phyloP scores from a whole-genome alignment of 2,113 vertebrate species.

The Chloebia gouldiae region DNA sequence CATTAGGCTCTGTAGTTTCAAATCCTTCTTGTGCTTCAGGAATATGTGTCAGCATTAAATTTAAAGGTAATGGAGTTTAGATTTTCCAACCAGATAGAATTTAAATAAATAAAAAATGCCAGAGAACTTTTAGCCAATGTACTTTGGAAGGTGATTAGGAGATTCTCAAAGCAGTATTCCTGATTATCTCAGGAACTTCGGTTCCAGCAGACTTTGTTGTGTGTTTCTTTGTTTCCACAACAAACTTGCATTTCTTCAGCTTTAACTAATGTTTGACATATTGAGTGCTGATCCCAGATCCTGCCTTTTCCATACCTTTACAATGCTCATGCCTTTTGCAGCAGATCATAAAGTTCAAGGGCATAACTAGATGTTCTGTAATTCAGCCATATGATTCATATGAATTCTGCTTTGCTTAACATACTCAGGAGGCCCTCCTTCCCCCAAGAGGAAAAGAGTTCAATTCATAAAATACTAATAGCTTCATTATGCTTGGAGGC shows the following conservation, averaged over 20 bases:
- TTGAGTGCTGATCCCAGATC: neutral
- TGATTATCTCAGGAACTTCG: neutral
- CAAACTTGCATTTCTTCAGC: neutral
- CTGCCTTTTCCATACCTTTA: slow-evolving; percentile 2
- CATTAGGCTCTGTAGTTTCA: neutral
- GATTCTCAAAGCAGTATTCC: neutral
- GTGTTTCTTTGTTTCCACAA: slow-evolving; percentile 7
- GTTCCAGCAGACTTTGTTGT: neutral
- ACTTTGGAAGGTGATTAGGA: neutral
- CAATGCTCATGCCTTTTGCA: neutral
- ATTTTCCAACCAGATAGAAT: neutral
- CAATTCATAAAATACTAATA: slow-evolving; percentile 61
- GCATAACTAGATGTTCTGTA: slow-evolving; percentile 14
- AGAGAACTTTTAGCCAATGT: neutral
- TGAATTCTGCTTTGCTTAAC: slow-evolving; percentile 52
- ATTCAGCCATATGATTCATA: slow-evolving; percentile 60
- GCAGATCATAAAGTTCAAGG: slow-evolving; percentile 65
- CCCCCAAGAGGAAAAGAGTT: slow-evolving; percentile 27
- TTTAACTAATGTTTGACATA: slow-evolving; percentile 14
- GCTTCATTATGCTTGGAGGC: slow-evolving; percentile 38
- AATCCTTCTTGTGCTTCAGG: neutral
- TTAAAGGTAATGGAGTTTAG: neutral
- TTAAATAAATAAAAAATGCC: neutral
- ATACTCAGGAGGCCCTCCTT: slow-evolving; percentile 2
- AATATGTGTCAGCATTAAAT: neutral